These are phyloP conservation scores for Hydrozoanthus tunicans DNA, from an alignment of 64 coral and sea anemone genomes.

Conservation along the genomic window DNA sequence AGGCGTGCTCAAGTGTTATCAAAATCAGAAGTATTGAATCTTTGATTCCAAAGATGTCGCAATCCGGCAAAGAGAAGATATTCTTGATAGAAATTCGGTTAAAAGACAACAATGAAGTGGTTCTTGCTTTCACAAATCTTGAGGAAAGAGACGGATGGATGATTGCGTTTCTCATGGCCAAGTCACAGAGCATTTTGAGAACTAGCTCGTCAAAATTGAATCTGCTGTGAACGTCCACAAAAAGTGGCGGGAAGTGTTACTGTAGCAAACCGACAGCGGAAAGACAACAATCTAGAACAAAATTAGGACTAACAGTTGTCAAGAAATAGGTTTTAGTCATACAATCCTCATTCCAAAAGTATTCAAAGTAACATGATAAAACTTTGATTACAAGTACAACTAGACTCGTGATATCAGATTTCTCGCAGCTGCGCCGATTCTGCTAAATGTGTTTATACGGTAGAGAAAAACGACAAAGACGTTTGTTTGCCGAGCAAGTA, in stretches of 20 bases:
- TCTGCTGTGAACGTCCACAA: background rate
- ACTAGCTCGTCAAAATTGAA: background rate
- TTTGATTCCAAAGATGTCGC: slow-evolving; percentile 39
- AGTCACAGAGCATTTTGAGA: slow-evolving; percentile 35
- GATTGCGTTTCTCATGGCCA: slow-evolving; percentile 48
- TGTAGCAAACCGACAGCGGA: background rate
- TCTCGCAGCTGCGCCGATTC: too few relatives aligned
- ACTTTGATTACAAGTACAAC: too few relatives aligned
- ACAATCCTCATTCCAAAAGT: too few relatives aligned
- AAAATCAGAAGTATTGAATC: slow-evolving; percentile 49
- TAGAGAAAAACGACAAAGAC: too few relatives aligned
- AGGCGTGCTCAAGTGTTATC: slow-evolving; percentile 12
- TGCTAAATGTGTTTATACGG: too few relatives aligned
- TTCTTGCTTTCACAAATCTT: slow-evolving; percentile 20
- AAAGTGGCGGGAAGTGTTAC: background rate
- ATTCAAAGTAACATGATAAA: too few relatives aligned
- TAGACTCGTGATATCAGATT: too few relatives aligned
- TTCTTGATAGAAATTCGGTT: slow-evolving; percentile 44
- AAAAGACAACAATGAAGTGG: slow-evolving; percentile 19
- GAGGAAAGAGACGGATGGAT: slow-evolving; percentile 51
- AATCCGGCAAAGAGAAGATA: slow-evolving; percentile 38
- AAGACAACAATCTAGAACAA: background rate
- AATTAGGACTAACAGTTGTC: too few relatives aligned
- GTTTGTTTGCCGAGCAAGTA: too few relatives aligned
- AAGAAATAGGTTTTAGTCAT: too few relatives aligned